Base-by-base conservation (phyloP, 1,140 invertebrate genomes). In the Paraescarpia echinospica region DNA sequence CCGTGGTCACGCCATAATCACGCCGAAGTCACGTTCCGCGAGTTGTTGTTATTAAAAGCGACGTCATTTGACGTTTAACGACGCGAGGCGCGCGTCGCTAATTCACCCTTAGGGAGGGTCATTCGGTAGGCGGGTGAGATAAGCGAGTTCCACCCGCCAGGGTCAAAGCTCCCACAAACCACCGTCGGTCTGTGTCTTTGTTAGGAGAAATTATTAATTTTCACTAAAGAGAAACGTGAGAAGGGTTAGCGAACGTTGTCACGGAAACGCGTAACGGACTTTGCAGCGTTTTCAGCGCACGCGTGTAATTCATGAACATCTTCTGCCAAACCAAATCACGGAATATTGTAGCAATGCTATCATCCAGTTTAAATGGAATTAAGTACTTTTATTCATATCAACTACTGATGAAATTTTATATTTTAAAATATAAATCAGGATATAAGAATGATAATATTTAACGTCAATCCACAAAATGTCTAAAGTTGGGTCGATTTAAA, bases 31-130 rank as follows among this genome's bases (percentile, higher is more conserved):
- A 31, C 59, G 59, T 77, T 77, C 59, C 27, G 27, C 59, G 59
- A 27, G 59, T 77, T 31, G 59, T 27, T 77, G 27, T 77, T 77
- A 77, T 77, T 77, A 77, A 77, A 77, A 77, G 59, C 59, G 59
- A 77, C 59, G 59, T 77, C 59, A 77, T 77, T 77, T 77, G 59
- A 77, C 59, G 59, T 77, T 77, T 77, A 77, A 77, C 59, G 59
- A 77, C 59, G 59, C 0, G 59, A 77, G 59, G 59, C 59, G 59
- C 22, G 22, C 59, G 59, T 77, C 59, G 59, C 59, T 77, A 77
- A 77, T 77, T 77, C 27, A 6, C 59, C 59, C 59, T 27, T 2
- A 31, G 59, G 59, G 59, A 77, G 59, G 59, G 59, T 77, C 59
- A 77, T 77, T 77, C 59, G 59, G 59, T 77, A 77, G 59, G 59